Percentiles rank a stretch among this genome's conserved stretches.
Evolutionary conservation across 2,797 vertebrate genomes (phyloP).

Genomic region (Gallinago nigripennis): DNA sequence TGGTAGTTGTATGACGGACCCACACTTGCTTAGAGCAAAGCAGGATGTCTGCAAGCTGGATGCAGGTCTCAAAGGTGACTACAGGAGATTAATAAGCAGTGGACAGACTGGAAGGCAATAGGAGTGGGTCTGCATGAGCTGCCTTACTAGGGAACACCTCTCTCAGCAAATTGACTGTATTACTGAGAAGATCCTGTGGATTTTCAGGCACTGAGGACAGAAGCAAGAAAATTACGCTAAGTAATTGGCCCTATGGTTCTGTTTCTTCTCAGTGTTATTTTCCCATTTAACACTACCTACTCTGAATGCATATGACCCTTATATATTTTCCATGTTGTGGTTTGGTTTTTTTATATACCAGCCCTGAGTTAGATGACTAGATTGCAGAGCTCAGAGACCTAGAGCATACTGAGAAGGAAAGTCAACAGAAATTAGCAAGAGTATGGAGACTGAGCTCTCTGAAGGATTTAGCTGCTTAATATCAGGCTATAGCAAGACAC

Average conservation of each 20-base stretch:
- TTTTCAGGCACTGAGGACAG: background rate
- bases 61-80: background rate
- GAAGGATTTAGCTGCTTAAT: background rate
- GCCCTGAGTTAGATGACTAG: background rate
- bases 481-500: background rate
- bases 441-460: background rate
- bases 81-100: background rate
- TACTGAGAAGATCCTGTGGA: background rate
- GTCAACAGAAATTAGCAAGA: background rate
- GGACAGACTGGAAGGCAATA: background rate
- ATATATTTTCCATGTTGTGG: background rate
- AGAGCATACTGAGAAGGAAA: background rate
- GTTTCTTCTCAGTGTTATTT: background rate
- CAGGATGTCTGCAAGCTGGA: background rate
- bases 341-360: background rate
- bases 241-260: background rate
- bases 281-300: background rate
- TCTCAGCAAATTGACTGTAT: background rate
- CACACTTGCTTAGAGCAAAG: background rate
- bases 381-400: background rate
- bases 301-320: background rate
- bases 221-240: background rate
- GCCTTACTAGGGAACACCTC: background rate
- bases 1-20: background rate
- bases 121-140: background rate